phyloP scores from a whole-genome alignment of 2,888 invertebrate species.

The Enchytraeus crypticus region DNA sequence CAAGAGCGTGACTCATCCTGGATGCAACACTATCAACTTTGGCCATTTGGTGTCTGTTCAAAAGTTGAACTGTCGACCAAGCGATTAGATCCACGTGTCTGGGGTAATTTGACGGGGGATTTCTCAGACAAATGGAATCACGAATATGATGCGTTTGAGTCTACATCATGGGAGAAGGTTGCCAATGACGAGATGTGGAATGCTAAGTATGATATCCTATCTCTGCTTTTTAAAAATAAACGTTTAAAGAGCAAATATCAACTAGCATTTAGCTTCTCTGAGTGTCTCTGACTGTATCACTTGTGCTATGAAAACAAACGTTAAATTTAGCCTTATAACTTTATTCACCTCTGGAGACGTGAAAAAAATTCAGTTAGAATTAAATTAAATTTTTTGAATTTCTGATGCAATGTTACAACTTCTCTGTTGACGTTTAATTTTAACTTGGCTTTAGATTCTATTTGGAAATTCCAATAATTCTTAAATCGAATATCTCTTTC shows the following conservation, averaged over 20 bases:
- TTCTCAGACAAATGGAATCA: conserved; percentile 37
- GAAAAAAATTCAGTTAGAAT: no score
- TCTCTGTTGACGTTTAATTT: no score
- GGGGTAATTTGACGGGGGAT: conserved; percentile 25
- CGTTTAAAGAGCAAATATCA: not conserved
- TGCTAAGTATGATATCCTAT: conserved; percentile 36
- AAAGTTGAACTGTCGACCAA: conserved; percentile 29
- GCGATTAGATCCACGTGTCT: conserved; percentile 24
- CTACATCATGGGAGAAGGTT: conserved; percentile 42
- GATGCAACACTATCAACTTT: conserved; percentile 30
- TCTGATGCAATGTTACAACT: no score
- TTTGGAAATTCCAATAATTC: no score
- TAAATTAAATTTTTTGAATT: no score
- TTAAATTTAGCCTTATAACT: not conserved
- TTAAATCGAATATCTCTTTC: no score
- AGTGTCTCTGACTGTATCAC: no score
- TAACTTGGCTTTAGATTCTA: no score
- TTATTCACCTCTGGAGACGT: no score
- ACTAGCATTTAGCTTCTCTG: no score
- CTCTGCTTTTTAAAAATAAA: not conserved
- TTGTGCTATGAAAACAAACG: no score
- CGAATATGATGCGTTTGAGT: conserved; percentile 30
- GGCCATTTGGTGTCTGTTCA: conserved; percentile 40
- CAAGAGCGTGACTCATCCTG: conserved; percentile 41
- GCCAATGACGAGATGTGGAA: conserved; percentile 46